Conservation (phyloP, 1,140 invertebrate genomes). For the Metaphire vulgaris region DNA sequence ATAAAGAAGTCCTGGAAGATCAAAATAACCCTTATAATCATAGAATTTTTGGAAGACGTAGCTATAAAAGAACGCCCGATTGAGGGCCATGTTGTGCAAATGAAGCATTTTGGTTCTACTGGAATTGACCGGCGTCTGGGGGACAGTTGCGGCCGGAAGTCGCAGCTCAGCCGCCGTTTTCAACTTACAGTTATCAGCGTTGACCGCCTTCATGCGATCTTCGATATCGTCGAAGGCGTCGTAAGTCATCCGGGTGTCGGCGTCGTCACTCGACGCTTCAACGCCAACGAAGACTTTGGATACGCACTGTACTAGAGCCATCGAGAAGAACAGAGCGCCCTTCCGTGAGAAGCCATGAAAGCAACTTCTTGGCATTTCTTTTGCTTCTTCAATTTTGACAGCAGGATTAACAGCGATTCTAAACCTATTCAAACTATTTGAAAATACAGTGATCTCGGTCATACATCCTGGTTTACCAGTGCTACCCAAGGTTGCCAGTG, state of each 20-base stretch:
- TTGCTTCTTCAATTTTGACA: too few species aligned
- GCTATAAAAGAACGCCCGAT: constrained; percentile 82
- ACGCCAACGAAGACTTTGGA: background rate
- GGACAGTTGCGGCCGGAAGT: constrained; percentile 72
- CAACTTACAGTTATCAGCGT: constrained; percentile 75
- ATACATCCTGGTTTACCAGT: too few species aligned
- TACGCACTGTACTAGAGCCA: background rate
- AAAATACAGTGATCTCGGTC: too few species aligned
- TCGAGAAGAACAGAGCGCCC: background rate
- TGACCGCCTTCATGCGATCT: constrained; percentile 69
- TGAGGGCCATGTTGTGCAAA: constrained; percentile 90
- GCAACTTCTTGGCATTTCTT: background rate
- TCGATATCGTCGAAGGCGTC: constrained; percentile 84
- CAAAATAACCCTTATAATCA: constrained; percentile 56
- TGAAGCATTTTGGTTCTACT: constrained; percentile 87
- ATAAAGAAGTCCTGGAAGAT: constrained; percentile 97
- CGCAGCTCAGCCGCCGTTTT: constrained; percentile 76
- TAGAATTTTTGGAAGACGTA: constrained; percentile 70
- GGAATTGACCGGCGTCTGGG: constrained; percentile 85
- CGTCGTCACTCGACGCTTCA: constrained; percentile 11
- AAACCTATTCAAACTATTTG: too few species aligned
- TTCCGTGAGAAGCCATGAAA: background rate
- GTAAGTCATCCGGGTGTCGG: constrained; percentile 51
- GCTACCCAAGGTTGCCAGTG: too few species aligned
- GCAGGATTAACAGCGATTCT: too few species aligned